A percentile compares a stretch with the other conserved stretches of the same genome.
phyloP scores from a whole-genome alignment of 2,113 vertebrate genomes.

The Myotis lucifugus region DNA sequence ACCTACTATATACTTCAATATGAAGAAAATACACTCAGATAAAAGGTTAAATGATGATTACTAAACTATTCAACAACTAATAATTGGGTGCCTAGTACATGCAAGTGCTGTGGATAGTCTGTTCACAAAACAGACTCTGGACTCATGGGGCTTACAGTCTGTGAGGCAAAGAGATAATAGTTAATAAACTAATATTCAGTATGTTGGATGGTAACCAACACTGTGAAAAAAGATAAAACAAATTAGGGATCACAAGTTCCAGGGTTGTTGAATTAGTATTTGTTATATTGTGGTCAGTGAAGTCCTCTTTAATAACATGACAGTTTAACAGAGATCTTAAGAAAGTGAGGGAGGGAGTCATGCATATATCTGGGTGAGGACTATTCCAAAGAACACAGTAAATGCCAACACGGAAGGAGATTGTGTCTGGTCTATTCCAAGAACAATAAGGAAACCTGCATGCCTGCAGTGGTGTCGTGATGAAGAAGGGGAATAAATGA shows the following conservation, averaged over 20 bases:
- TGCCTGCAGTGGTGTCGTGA: neutral
- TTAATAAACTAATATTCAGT: slow-evolving; percentile 20
- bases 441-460: neutral
- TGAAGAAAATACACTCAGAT: slow-evolving; percentile 7
- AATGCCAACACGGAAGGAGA: neutral
- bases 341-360: neutral
- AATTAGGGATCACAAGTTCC: neutral
- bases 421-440: neutral
- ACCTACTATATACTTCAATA: slow-evolving; percentile 19
- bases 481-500: neutral
- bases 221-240: slow-evolving; percentile 30
- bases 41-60: neutral
- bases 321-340: neutral
- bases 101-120: neutral
- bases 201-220: slow-evolving; percentile 23
- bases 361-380: neutral
- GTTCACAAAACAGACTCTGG: neutral
- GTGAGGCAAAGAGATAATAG: neutral
- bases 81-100: neutral
- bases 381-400: neutral
- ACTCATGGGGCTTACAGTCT: neutral
- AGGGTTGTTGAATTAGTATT: neutral
- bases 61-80: slow-evolving; percentile 34
- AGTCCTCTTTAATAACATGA: neutral
- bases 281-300: neutral